Base-by-base conservation (phyloP, 1,140 invertebrate species). In the Anastrepha obliqua region DNA sequence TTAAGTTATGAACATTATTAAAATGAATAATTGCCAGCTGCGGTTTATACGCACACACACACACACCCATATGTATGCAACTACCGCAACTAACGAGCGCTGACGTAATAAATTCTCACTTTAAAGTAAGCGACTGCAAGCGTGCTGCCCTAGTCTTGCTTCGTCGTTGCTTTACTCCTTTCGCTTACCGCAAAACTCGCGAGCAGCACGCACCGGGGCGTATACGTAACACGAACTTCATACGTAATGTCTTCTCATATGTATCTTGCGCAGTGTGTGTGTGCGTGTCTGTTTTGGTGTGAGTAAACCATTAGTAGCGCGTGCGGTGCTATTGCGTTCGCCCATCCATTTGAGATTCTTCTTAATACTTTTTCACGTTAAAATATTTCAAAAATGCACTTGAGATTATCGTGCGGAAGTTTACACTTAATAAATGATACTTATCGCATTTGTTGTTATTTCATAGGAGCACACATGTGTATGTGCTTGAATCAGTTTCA, bases 1-100 rank as follows among this genome's bases (percentile, higher is more conserved):
- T 55, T 81, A 81, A 81, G 47, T 81, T 81, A 81, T 55, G 74
- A 55, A 81, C 17, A 81, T 81, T 81, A 81, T 81, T 81, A 81
- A 81, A 55, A 81, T 55, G 74, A 81, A 81, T 81, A 81, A 81
- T 81, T 81, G 74, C 51, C 44, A 55, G 74, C 55, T 55, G 74
- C 74, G 74, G 74, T 81, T 81, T 51, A 29, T 47, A 55, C 74
- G 74, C 74, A 55, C 17, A 81, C 74, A 55, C 70, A 11, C 39
- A 74, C 60, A 64, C 17, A 64, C 17, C 9, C 11, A n/a, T n/a
- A n/a, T 5, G 17, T 4, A 42, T 42, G 17, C 47, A 74, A 47
- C 44, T 4, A 47, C 74, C 74, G 51, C 74, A 29, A 15, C 74
- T 81, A 81, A 81, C 74, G 74, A 81, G 74, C 74, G 47, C 8